These are phyloP conservation scores for Pteromalus puparum DNA, from an alignment of 1,140 invertebrate species.

Conservation along the genomic window DNA sequence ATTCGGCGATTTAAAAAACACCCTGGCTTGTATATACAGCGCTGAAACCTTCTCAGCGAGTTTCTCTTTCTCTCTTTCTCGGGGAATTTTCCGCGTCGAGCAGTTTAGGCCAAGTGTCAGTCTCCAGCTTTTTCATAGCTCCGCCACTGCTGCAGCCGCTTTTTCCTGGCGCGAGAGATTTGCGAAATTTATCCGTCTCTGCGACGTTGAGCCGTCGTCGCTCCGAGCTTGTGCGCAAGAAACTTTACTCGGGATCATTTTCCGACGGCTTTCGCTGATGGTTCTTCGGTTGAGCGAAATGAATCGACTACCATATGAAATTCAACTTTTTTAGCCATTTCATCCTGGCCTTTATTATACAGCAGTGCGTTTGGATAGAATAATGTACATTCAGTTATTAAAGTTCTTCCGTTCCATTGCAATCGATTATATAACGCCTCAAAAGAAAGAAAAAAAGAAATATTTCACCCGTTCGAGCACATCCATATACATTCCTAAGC, in stretches of 20 bases:
- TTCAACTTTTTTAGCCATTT: neutral
- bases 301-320: neutral
- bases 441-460: too few relatives aligned
- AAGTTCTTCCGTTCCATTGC: too few relatives aligned
- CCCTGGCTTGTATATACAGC: neutral
- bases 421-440: too few relatives aligned
- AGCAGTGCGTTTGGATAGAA: too few relatives aligned
- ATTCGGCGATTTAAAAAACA: neutral
- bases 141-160: neutral
- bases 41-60: neutral
- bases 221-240: neutral
- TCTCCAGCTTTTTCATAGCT: slow-evolving; percentile 7
- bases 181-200: slow-evolving; percentile 28
- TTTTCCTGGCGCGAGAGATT: neutral
- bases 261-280: neutral
- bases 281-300: neutral
- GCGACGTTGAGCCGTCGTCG: neutral
- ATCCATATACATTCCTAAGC: too few relatives aligned
- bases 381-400: too few relatives aligned
- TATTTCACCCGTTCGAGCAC: too few relatives aligned
- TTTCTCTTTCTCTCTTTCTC: neutral
- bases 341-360: too few relatives aligned
- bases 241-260: slow-evolving; percentile 8
- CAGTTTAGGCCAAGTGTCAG: neutral
- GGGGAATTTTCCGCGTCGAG: neutral